Conservation (phyloP, 1,140 invertebrate genomes). For the Vanessa tameamea region DNA sequence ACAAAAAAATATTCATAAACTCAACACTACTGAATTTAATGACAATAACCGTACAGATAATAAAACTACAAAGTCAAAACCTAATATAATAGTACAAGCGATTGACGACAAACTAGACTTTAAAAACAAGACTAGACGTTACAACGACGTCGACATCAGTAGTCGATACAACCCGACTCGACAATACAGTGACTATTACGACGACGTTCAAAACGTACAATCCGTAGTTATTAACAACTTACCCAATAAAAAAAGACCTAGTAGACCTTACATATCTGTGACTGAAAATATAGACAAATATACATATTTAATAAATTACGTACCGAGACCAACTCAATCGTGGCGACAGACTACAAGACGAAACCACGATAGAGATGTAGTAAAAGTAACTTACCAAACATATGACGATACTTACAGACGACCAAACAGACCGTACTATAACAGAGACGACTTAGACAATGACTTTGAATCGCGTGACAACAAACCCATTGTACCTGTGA, state of each 20-base stretch:
- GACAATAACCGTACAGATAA: slow-evolving; percentile 38
- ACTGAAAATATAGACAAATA: slow-evolving; percentile 76
- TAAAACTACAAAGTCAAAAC: slow-evolving; percentile 44
- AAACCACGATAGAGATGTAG: slow-evolving; percentile 64
- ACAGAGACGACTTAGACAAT: slow-evolving; percentile 57
- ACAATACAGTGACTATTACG: slow-evolving; percentile 64
- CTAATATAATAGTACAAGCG: slow-evolving; percentile 52
- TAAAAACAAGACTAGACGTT: slow-evolving; percentile 72
- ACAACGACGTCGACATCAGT: slow-evolving; percentile 55
- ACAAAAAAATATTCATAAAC: slow-evolving; percentile 45
- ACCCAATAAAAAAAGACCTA: slow-evolving; percentile 62
- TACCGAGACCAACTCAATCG: slow-evolving; percentile 69
- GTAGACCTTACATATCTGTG: slow-evolving; percentile 70
- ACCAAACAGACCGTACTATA: slow-evolving; percentile 72
- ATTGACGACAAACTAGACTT: slow-evolving; percentile 82
- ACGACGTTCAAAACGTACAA: slow-evolving; percentile 69
- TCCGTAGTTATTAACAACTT: slow-evolving; percentile 69
- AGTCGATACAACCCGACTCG: slow-evolving; percentile 49
- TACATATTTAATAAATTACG: slow-evolving; percentile 75
- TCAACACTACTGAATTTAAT: slow-evolving; percentile 35
- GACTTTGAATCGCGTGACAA: slow-evolving; percentile 56
- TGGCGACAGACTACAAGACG: slow-evolving; percentile 66
- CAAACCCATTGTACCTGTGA: slow-evolving; percentile 47
- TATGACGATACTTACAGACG: slow-evolving; percentile 74
- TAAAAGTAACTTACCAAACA: slow-evolving; percentile 74